phyloP scores from a whole-genome alignment of 23 tunicate genomes.

The Trididemnum clinides region DNA sequence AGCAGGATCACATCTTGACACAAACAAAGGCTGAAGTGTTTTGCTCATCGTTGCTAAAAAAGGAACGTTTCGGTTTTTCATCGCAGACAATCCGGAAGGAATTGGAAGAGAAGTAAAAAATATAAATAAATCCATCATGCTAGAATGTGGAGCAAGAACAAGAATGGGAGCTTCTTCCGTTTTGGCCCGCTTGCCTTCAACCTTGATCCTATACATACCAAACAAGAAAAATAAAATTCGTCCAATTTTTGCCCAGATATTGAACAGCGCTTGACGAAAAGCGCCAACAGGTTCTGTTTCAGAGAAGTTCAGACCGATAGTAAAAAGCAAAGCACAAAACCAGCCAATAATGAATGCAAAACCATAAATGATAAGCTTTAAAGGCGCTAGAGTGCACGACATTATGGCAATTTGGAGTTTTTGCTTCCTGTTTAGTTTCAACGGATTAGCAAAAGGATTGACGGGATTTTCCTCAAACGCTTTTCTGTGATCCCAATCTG shows the following conservation, averaged over 20 bases:
- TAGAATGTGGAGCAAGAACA: constrained; percentile 70
- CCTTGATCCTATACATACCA: constrained; percentile 56
- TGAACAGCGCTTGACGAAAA: not conserved
- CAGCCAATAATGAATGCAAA: not conserved
- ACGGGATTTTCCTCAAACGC: constrained; percentile 5
- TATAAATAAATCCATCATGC: constrained; percentile 49
- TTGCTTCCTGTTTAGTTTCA: constrained; percentile 6
- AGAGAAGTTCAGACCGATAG: not conserved
- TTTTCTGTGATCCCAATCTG: too few species aligned
- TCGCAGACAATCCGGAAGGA: constrained; percentile 54
- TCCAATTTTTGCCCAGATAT: constrained; percentile 9
- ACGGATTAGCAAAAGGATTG: constrained; percentile 60
- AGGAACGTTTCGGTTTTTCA: constrained; percentile 44
- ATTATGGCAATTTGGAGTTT: constrained; percentile 37
- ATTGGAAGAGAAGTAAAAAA: constrained; percentile 39
- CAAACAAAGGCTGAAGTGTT: constrained; percentile 72
- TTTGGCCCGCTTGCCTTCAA: constrained; percentile 58
- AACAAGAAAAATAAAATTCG: constrained; percentile 25
- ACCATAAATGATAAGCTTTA: not conserved
- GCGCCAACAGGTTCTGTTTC: constrained; percentile 11
- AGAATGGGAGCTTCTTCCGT: constrained; percentile 64
- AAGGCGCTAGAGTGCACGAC: constrained; percentile 40
- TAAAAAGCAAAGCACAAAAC: not conserved
- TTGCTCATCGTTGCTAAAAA: constrained; percentile 59
- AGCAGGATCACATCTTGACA: constrained; percentile 50